A percentile compares a stretch with the other conserved stretches of the same genome.
Conservation (phyloP, 2,113 vertebrate species). For the Emberiza fucata region DNA sequence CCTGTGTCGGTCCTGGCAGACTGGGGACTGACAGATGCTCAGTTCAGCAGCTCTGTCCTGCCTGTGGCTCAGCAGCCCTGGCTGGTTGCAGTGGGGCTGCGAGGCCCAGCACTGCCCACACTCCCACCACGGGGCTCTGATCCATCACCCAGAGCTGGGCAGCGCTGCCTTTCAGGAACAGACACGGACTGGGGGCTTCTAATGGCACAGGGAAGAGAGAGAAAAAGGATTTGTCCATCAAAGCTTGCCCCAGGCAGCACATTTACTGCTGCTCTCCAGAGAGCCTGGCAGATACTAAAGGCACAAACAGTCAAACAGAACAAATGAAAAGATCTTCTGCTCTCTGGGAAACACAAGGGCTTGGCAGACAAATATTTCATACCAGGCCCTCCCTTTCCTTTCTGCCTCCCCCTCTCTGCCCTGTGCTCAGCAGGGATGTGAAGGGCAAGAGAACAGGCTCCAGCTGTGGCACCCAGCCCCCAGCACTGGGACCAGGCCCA, state of each 20-base stretch:
- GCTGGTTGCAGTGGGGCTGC: background rate
- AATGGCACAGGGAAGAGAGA: background rate
- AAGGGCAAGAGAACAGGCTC: background rate
- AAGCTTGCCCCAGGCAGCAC: background rate
- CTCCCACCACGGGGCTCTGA: background rate
- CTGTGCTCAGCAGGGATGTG: background rate
- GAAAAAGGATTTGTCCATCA: background rate
- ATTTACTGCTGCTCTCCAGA: background rate
- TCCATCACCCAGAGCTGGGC: background rate
- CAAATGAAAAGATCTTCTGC: conserved; percentile 14
- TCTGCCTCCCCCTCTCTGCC: background rate
- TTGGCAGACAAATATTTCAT: conserved; percentile 40
- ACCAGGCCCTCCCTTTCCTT: background rate
- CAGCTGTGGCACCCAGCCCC: background rate
- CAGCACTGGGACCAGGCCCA: background rate
- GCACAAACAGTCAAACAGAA: conserved; percentile 18
- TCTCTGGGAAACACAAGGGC: background rate
- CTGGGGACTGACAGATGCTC: background rate
- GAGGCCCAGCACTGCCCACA: fast-evolving
- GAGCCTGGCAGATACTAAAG: background rate
- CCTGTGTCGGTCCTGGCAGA: background rate
- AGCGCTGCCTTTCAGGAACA: background rate
- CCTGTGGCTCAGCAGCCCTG: background rate
- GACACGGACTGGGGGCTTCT: background rate
- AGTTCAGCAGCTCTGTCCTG: background rate